phyloP scores from a whole-genome alignment of 1,140 invertebrate species.

The Aphaenogaster ashmeadi region DNA sequence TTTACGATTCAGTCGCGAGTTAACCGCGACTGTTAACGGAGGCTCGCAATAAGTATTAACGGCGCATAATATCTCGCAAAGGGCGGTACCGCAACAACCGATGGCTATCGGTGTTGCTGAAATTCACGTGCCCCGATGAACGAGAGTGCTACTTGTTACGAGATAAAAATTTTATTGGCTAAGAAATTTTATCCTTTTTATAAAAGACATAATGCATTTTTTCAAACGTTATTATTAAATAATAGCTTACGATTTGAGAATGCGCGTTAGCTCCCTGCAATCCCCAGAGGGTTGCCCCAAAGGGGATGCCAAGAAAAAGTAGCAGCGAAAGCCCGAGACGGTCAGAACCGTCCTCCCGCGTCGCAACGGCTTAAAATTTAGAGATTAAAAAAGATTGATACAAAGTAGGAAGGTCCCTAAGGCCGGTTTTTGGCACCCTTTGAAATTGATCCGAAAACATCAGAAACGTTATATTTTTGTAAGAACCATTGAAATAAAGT shows the following conservation, averaged over 20 bases:
- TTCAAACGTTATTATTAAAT: slow-evolving; percentile 8
- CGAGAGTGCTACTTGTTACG: slow-evolving; percentile 24
- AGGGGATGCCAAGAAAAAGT: slow-evolving; percentile 35
- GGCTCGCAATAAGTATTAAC: slow-evolving; percentile 31
- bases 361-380: slow-evolving; percentile 75
- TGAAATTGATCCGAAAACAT: too few relatives aligned
- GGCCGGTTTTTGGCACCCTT: too few relatives aligned
- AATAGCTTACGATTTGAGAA: not conserved
- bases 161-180: slow-evolving; percentile 8
- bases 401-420: too few relatives aligned
- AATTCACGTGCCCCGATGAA: not conserved
- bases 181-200: not conserved
- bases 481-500: too few relatives aligned
- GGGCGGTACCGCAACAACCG: slow-evolving; percentile 6
- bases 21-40: slow-evolving; percentile 21
- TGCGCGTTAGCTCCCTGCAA: slow-evolving; percentile 2
- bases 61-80: slow-evolving; percentile 35
- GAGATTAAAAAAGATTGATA: too few relatives aligned
- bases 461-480: too few relatives aligned
- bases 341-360: slow-evolving; percentile 55
- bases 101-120: slow-evolving; percentile 25
- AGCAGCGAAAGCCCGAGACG: slow-evolving; percentile 23
- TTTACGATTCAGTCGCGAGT: slow-evolving; percentile 39
- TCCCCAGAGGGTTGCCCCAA: not conserved
- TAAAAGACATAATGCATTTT: not conserved